A percentile compares a stretch with the other conserved stretches of the same genome.
Evolutionary conservation across 1,140 invertebrate species (phyloP).

Genomic region (Bombus balteatus): DNA sequence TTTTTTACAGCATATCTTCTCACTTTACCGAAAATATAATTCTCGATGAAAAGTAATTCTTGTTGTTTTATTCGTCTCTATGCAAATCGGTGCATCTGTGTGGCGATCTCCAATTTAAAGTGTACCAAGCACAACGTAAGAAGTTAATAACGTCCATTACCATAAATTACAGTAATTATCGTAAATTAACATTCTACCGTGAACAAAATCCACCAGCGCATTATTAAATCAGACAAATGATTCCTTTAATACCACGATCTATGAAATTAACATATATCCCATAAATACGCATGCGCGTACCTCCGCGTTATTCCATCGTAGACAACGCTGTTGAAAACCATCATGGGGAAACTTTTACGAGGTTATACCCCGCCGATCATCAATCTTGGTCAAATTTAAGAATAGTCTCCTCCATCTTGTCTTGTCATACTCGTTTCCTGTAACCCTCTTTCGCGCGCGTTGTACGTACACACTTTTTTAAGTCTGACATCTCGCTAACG

Average conservation of each 20-base stretch:
- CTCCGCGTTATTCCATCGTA: neutral
- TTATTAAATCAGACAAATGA: constrained; percentile 48
- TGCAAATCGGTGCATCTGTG: constrained; percentile 20
- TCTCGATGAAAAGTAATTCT: neutral
- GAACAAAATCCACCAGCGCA: neutral
- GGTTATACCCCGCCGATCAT: neutral
- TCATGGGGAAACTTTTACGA: neutral
- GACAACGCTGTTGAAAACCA: neutral
- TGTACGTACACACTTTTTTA: neutral
- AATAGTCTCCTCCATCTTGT: constrained; percentile 13
- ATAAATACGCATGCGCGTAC: neutral
- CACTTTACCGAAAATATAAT: constrained; percentile 9
- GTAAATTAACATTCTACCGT: constrained; percentile 28
- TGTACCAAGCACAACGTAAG: neutral
- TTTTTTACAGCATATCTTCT: neutral
- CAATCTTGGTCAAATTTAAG: constrained; percentile 34
- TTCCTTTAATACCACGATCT: constrained; percentile 17
- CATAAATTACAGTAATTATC: constrained; percentile 49
- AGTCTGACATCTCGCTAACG: neutral
- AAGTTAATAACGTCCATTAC: constrained; percentile 31
- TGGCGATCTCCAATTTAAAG: constrained; percentile 20
- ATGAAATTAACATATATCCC: constrained; percentile 7
- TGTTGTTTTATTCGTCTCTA: constrained; percentile 16
- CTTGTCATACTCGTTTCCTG: neutral
- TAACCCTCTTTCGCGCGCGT: too few relatives aligned